Percentiles rank a stretch among this genome's conserved stretches.
Conservation (phyloP, 1,140 invertebrate species). For the Agrypnia vestita region DNA sequence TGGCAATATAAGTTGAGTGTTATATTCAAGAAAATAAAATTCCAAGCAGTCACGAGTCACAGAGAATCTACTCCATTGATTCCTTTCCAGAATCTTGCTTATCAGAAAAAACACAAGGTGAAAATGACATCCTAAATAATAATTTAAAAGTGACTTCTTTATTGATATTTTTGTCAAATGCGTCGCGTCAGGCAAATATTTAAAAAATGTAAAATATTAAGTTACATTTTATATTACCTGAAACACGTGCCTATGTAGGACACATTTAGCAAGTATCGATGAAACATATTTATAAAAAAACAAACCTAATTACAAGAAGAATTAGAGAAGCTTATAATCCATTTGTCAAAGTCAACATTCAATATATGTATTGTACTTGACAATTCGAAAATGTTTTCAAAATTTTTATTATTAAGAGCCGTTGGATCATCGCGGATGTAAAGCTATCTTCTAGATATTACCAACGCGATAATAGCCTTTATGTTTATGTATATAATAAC, state of each 20-base stretch:
- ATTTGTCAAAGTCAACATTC: conserved; percentile 1
- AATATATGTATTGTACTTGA: neutral
- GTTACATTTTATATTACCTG: conserved; percentile 60
- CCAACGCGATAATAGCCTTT: neutral
- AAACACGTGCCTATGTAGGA: conserved; percentile 66
- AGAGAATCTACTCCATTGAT: too few relatives aligned
- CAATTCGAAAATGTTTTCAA: neutral
- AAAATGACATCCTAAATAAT: too few relatives aligned
- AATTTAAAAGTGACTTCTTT: too few relatives aligned
- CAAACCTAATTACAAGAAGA: conserved; percentile 12
- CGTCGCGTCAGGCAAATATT: too few relatives aligned
- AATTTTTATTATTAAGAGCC: conserved; percentile 4
- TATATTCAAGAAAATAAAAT: too few relatives aligned
- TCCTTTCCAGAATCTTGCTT: too few relatives aligned
- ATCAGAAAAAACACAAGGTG: neutral
- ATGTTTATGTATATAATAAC: neutral
- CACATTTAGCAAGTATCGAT: conserved; percentile 59
- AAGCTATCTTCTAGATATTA: too few relatives aligned
- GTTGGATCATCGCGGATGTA: too few relatives aligned
- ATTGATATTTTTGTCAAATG: too few relatives aligned
- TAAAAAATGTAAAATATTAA: neutral
- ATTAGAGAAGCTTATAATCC: neutral
- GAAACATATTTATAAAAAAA: conserved; percentile 18
- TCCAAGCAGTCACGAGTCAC: too few relatives aligned
- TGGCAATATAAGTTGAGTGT: too few relatives aligned